Evolutionary conservation across 1,140 invertebrate species (phyloP).

Genomic region (Hyles euphorbiae): DNA sequence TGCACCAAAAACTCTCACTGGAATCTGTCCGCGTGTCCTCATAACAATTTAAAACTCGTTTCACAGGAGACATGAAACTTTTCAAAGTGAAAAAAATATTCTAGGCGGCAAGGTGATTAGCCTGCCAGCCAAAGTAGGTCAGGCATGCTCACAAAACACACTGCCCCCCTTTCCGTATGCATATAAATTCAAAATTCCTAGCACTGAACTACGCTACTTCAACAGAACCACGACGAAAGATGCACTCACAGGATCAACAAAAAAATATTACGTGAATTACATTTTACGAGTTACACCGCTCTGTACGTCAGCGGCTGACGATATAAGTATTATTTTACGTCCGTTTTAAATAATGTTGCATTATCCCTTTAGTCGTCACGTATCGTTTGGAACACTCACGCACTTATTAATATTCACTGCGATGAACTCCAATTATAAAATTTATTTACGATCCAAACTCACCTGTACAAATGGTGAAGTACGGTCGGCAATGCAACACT

Average conservation of each 20-base stretch:
- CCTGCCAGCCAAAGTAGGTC: background rate
- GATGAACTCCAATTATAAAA: slow-evolving; percentile 5
- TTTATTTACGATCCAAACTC: slow-evolving; percentile 10
- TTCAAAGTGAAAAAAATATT: background rate
- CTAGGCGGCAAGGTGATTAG: slow-evolving; percentile 5
- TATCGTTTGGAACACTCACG: background rate
- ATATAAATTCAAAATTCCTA: background rate
- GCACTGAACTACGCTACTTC: background rate
- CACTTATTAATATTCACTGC: slow-evolving; percentile 4
- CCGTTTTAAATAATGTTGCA: too few relatives aligned
- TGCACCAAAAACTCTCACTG: too few relatives aligned
- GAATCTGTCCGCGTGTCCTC: too few relatives aligned
- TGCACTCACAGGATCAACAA: slow-evolving; percentile 6
- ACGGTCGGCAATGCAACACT: slow-evolving; percentile 5
- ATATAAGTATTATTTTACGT: too few relatives aligned
- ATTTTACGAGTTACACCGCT: slow-evolving; percentile 15
- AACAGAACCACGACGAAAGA: background rate
- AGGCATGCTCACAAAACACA: slow-evolving; percentile 5
- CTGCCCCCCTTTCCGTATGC: background rate
- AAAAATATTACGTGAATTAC: too few relatives aligned
- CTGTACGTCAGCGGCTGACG: background rate
- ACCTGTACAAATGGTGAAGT: slow-evolving; percentile 20
- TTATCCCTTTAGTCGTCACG: background rate
- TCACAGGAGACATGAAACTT: too few relatives aligned
- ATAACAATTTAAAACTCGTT: too few relatives aligned